Base-by-base conservation (phyloP, 2,888 invertebrate species). In the Physocephala rufipes region DNA sequence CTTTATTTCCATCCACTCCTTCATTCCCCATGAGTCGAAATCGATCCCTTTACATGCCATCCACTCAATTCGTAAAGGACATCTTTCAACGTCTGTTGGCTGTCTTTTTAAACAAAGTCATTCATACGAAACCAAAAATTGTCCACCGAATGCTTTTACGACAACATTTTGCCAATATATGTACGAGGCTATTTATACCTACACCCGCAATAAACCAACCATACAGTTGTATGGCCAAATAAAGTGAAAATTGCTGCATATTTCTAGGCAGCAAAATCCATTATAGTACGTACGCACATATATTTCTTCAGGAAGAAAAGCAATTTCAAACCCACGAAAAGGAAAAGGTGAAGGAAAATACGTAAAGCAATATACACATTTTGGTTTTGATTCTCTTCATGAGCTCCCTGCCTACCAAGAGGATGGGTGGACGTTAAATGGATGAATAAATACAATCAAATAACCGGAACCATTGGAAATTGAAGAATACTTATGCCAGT, bases 191-290 rank as follows among this genome's bases (percentile, higher is more conserved):
- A 3, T 26, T 13, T 26, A 28, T 15, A 24, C 3, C 12, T 13
- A 58, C 16, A 24, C 45, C 45, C 26, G 26, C 24, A 47, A 15
- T 16, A 47, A 26, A 47, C 45, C 47, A n/a, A n/a, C n/a, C n/a
- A n/a, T n/a, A n/a, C n/a, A n/a, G n/a, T n/a, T n/a, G n/a, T n/a
- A 12, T 45, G 12, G 21, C 45, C 47, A 45, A 67, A 67, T 43
- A 55, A 55, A 67, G 24, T 16, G 36, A 24, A 58, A 67, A 67
- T 67, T 45, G 58, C 36, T 16, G 55, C 67, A 43, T 67, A 67
- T 67, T 67, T 67, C 67, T 43, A 55, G 67, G 58, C 67, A 55
- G 55, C 58, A 45, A 45, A 43, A 58, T 45, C 67, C 55, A 67
- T 67, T 67, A 67, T 16, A 64, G 13, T 15, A 66, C 58, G 43